These are phyloP conservation scores for Clupea harengus DNA, from an alignment of 2,113 vertebrate genomes.

Conservation along the genomic window DNA sequence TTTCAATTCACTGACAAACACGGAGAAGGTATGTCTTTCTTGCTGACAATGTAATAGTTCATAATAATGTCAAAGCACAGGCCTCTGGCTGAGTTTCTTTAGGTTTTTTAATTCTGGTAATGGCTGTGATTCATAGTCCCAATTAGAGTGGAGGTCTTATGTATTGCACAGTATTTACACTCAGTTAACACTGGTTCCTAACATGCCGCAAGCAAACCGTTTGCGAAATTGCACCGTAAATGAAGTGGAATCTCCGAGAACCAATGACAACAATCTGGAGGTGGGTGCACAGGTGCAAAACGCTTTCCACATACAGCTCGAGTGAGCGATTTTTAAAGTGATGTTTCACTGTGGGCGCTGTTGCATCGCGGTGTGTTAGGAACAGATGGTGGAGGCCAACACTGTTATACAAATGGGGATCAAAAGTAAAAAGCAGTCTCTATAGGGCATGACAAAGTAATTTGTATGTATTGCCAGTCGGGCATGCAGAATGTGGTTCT, in stretches of 20 bases:
- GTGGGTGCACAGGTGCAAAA: not conserved
- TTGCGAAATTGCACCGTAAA: not conserved
- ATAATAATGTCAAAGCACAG: too few relatives aligned
- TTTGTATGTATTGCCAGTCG: not conserved
- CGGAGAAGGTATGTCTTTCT: conserved; percentile 83
- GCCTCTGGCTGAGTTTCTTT: not conserved
- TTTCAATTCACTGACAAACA: conserved; percentile 98
- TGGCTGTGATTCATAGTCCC: not conserved
- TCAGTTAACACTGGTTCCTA: not conserved
- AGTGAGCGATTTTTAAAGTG: not conserved
- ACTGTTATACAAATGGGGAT: not conserved
- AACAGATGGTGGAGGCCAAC: not conserved
- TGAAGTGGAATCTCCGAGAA: not conserved
- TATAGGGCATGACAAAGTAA: not conserved
- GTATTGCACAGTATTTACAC: not conserved
- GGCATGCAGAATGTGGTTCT: not conserved
- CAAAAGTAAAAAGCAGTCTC: not conserved
- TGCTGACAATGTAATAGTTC: not conserved
- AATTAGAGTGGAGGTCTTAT: not conserved
- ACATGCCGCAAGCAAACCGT: not conserved
- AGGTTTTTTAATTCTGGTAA: too few relatives aligned
- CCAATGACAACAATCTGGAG: not conserved
- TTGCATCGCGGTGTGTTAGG: not conserved
- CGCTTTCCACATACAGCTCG: not conserved
- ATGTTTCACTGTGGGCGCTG: not conserved